phyloP scores from a whole-genome alignment of 2,797 vertebrate species.

The Danio kyathit region DNA sequence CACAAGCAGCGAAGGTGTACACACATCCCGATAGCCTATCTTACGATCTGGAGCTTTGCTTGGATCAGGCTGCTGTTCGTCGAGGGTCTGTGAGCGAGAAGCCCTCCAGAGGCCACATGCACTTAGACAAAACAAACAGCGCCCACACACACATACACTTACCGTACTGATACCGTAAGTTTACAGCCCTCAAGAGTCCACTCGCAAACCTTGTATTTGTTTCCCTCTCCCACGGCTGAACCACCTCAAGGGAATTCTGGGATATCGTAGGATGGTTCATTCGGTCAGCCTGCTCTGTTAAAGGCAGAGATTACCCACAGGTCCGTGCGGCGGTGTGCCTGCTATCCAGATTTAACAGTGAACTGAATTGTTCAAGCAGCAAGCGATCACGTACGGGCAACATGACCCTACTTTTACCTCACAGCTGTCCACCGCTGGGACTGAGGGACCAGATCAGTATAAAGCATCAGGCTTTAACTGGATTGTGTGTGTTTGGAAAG shows the following conservation, averaged over 20 bases:
- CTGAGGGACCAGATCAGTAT: constrained; percentile 18
- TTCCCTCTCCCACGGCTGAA: constrained; percentile 27
- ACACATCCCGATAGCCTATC: constrained; percentile 25
- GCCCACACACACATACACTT: constrained; percentile 18
- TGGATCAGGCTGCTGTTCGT: constrained; percentile 16
- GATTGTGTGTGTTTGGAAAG: constrained; percentile 10
- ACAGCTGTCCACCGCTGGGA: constrained; percentile 25
- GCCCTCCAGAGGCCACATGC: constrained; percentile 5
- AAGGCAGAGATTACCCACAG: constrained; percentile 46
- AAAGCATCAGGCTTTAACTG: constrained; percentile 20
- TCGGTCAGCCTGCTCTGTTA: constrained; percentile 42
- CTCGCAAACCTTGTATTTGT: constrained; percentile 33
- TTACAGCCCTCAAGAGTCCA: constrained; percentile 29
- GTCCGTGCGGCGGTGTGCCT: constrained; percentile 7
- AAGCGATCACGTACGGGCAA: constrained; percentile 11
- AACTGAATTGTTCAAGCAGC: constrained; percentile 21
- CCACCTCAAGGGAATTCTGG: constrained; percentile 31
- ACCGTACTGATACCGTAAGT: not conserved
- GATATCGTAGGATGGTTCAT: constrained; percentile 36
- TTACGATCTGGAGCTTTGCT: not conserved
- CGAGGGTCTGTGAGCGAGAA: not conserved
- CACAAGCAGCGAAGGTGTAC: not conserved
- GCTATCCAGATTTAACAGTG: constrained; percentile 20
- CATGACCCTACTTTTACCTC: constrained; percentile 47
- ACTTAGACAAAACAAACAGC: constrained; percentile 20